phyloP scores from a whole-genome alignment of 2,888 invertebrate genomes.

The Amphiduros pacificus region DNA sequence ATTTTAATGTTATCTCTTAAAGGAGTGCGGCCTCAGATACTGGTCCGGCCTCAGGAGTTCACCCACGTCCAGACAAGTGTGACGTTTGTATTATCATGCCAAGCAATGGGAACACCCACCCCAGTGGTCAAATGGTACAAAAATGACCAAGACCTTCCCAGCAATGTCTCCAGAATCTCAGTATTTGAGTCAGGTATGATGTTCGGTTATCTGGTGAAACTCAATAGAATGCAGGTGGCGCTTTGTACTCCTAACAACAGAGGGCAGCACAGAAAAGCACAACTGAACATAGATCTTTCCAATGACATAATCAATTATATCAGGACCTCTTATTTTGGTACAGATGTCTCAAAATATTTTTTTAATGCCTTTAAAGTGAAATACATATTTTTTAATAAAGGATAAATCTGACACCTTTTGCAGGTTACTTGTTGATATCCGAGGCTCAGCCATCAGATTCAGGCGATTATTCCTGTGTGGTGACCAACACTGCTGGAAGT shows the following conservation, averaged over 20 bases:
- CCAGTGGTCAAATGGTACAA: slow-evolving; percentile 52
- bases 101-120: slow-evolving; percentile 46
- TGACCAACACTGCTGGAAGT: slow-evolving; percentile 48
- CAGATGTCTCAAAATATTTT: no score
- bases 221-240: no score
- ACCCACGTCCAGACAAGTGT: slow-evolving; percentile 44
- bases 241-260: no score
- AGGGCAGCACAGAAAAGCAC: no score
- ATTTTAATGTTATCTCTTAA: slow-evolving; percentile 22
- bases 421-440: slow-evolving; percentile 51
- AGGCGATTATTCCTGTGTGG: slow-evolving; percentile 51
- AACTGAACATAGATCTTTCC: no score
- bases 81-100: slow-evolving; percentile 51
- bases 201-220: no score
- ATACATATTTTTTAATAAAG: no score
- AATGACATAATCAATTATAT: no score
- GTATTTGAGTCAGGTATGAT: slow-evolving; percentile 44
- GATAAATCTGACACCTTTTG: no score
- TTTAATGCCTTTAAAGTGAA: no score
- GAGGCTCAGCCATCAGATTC: slow-evolving; percentile 44
- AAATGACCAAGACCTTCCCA: slow-evolving; percentile 41
- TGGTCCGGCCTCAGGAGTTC: slow-evolving; percentile 44
- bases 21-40: slow-evolving; percentile 47
- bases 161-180: slow-evolving; percentile 37
- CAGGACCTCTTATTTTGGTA: no score